A percentile compares a stretch with the other conserved stretches of the same genome.
phyloP scores from a whole-genome alignment of 37 sponge, comb jelly and placozoan species.

The Spongilla lacustris region DNA sequence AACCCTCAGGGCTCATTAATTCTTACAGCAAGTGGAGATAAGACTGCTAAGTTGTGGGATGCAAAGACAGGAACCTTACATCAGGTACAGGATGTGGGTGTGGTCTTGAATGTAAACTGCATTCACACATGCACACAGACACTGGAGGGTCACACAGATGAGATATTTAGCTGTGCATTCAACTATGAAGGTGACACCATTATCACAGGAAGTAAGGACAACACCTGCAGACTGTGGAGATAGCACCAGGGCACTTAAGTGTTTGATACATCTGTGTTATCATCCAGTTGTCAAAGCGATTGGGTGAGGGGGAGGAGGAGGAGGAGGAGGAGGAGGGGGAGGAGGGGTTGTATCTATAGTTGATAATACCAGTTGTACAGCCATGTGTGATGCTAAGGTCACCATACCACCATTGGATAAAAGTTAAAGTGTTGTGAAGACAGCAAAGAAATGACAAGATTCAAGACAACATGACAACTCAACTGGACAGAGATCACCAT shows the following conservation, averaged over 20 bases:
- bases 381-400: no score
- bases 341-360: no score
- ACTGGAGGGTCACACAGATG: constrained; percentile 95
- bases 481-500: background rate
- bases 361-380: no score
- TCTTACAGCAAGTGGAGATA: constrained; percentile 92
- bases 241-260: background rate
- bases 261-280: no score
- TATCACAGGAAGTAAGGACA: constrained; percentile 99
- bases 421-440: no score
- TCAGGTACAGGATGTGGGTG: constrained; percentile 62
- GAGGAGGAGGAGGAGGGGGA: no score
- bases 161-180: constrained; percentile 95
- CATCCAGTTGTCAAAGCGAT: no score
- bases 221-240: constrained; percentile 98
- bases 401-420: no score
- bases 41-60: constrained; percentile 94
- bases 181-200: constrained; percentile 96
- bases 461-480: background rate
- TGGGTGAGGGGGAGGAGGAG: no score
- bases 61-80: constrained; percentile 68
- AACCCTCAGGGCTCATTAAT: constrained; percentile 93
- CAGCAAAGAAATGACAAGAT: no score
- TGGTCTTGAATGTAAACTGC: background rate
- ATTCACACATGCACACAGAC: constrained; percentile 40